These are phyloP conservation scores for Punctoribates punctum DNA, from an alignment of 2,888 invertebrate species.

Conservation along the genomic window DNA sequence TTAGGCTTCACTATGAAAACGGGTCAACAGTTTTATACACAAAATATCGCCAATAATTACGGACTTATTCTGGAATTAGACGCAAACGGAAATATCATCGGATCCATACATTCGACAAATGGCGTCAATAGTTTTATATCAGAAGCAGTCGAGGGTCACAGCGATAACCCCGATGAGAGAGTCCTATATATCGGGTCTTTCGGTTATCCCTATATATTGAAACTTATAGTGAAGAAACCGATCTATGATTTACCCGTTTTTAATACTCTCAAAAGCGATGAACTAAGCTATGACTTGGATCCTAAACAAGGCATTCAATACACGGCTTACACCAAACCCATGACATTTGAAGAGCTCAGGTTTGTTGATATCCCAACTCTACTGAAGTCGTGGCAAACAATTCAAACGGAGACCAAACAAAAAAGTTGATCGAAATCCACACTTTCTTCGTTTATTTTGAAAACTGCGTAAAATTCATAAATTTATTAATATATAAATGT, in stretches of 20 bases:
- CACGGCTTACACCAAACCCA: slow-evolving; percentile 20
- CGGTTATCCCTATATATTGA: slow-evolving; percentile 41
- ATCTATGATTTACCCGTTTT: slow-evolving; percentile 36
- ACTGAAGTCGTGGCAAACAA: slow-evolving; percentile 1
- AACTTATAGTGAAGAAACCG: slow-evolving; percentile 35
- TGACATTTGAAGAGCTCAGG: background rate
- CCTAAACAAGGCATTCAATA: slow-evolving; percentile 23
- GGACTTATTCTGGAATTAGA: slow-evolving; percentile 44
- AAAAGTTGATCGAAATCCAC: background rate
- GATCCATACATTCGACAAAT: slow-evolving; percentile 40
- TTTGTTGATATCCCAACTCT: slow-evolving; percentile 23
- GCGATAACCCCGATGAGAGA: slow-evolving; percentile 38
- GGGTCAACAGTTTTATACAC: slow-evolving; percentile 36
- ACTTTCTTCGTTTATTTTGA: background rate
- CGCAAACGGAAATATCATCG: slow-evolving; percentile 42
- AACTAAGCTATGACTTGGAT: background rate
- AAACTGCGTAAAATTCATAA: background rate
- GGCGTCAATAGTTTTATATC: slow-evolving; percentile 43
- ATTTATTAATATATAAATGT: background rate
- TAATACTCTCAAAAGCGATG: slow-evolving; percentile 25
- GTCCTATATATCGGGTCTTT: slow-evolving; percentile 42
- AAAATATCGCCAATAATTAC: slow-evolving; percentile 38
- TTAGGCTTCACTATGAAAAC: slow-evolving; percentile 39
- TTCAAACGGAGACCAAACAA: background rate
- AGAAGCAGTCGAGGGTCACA: slow-evolving; percentile 38